These are phyloP conservation scores for Rhynchonycteris naso DNA, from an alignment of 2,797 vertebrate species.

Conservation along the genomic window DNA sequence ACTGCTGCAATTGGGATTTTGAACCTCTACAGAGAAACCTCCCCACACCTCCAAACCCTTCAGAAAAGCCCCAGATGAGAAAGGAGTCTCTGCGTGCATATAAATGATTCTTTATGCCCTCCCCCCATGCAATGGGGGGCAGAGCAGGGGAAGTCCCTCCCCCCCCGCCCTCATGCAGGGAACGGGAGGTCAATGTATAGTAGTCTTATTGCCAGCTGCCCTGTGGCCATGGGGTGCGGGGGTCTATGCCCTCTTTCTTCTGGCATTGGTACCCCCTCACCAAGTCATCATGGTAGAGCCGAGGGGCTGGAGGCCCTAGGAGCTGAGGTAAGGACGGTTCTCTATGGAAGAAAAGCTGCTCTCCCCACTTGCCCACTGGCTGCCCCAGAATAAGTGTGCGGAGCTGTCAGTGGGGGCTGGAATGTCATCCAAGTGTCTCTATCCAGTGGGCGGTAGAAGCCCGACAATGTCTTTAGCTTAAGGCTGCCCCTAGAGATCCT, in stretches of 20 bases:
- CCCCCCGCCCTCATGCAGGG: constrained; percentile 91
- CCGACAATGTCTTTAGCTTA: constrained; percentile 73
- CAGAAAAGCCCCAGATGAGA: constrained; percentile 76
- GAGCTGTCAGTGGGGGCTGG: constrained; percentile 52
- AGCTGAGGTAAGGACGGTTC: constrained; percentile 83
- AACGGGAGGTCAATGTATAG: constrained; percentile 93
- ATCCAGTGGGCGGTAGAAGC: constrained; percentile 52
- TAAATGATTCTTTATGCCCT: constrained; percentile 87
- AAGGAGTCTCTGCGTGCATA: constrained; percentile 84
- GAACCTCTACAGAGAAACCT: constrained; percentile 59
- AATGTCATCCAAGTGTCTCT: constrained; percentile 68
- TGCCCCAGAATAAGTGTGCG: constrained; percentile 57
- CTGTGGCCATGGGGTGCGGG: constrained; percentile 78
- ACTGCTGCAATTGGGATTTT: constrained; percentile 59
- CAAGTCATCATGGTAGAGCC: constrained; percentile 71
- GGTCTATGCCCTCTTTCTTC: constrained; percentile 77
- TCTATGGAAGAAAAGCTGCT: constrained; percentile 75
- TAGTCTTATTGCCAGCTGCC: constrained; percentile 94
- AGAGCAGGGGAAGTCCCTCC: constrained; percentile 76
- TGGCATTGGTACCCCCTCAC: constrained; percentile 78
- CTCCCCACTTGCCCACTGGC: constrained; percentile 54
- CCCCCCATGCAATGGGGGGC: constrained; percentile 81
- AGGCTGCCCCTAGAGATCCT: constrained; percentile 68
- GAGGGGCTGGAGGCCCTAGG: constrained; percentile 73
- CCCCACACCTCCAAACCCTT: constrained; percentile 51